Conservation (phyloP, 2,797 vertebrate genomes). For the Calcarius lapponicus region DNA sequence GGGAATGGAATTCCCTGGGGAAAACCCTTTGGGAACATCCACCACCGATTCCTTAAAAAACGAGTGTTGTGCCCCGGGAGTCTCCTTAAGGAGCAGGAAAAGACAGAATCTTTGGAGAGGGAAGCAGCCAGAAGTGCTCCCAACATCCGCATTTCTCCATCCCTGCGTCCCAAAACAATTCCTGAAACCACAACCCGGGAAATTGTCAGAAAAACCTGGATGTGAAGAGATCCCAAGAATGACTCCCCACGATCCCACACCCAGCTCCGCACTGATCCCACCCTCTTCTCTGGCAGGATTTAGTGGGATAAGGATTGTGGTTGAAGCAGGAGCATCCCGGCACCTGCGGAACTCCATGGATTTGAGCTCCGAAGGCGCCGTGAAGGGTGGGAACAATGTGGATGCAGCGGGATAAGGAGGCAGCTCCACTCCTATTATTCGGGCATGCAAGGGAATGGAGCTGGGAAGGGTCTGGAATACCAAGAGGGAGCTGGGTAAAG, state of each 20-base stretch:
- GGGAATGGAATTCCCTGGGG: too few species aligned
- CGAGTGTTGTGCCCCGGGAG: neutral
- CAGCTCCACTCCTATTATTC: neutral
- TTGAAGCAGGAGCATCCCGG: neutral
- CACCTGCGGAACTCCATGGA: neutral
- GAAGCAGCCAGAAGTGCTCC: neutral
- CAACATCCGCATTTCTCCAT: rapidly evolving
- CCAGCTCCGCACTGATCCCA: rapidly evolving
- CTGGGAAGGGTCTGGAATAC: neutral
- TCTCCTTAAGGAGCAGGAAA: neutral
- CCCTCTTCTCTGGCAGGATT: rapidly evolving
- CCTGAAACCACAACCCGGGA: neutral
- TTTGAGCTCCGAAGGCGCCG: neutral
- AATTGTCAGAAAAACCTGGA: neutral
- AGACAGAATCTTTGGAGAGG: neutral
- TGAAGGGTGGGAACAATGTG: neutral
- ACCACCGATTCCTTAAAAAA: neutral
- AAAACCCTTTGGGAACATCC: neutral
- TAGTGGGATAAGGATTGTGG: neutral
- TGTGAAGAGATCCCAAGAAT: rapidly evolving
- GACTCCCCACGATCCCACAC: neutral
- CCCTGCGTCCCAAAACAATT: neutral
- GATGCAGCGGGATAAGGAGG: neutral
- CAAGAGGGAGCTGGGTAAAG: neutral
- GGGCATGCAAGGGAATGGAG: neutral